Conservation (phyloP, 2,113 vertebrate genomes). For the Nannobrachium achirus region DNA sequence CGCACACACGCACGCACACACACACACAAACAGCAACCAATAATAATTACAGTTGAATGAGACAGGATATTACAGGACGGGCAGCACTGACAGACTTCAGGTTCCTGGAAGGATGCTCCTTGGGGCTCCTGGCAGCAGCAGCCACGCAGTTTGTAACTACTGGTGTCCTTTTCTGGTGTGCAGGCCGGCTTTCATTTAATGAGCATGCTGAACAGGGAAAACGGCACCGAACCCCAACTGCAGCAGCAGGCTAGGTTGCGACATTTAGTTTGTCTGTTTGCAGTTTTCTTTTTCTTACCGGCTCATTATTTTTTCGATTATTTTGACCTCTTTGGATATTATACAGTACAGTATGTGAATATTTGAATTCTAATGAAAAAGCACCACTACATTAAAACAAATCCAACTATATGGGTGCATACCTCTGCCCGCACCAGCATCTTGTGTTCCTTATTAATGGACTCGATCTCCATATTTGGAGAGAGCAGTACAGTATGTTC, state of each 20-base stretch:
- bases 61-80: conserved; percentile 13
- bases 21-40: neutral
- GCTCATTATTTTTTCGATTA: too few relatives aligned
- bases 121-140: neutral
- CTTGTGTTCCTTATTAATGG: too few relatives aligned
- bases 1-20: conserved; percentile 22
- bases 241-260: neutral
- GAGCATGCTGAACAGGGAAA: neutral
- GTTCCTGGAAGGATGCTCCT: neutral
- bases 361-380: too few relatives aligned
- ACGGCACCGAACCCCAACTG: neutral
- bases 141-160: too few relatives aligned
- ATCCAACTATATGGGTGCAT: too few relatives aligned
- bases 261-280: neutral
- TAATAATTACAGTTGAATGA: neutral
- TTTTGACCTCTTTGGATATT: too few relatives aligned
- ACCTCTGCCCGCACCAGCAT: too few relatives aligned
- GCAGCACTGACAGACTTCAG: neutral
- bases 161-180: conserved; percentile 5
- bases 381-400: too few relatives aligned
- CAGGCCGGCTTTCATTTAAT: conserved; percentile 12
- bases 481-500: too few relatives aligned
- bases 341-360: too few relatives aligned
- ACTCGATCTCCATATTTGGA: too few relatives aligned
- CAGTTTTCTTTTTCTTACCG: too few relatives aligned